Conservation (phyloP, 2,113 vertebrate genomes). For the Murina feae region DNA sequence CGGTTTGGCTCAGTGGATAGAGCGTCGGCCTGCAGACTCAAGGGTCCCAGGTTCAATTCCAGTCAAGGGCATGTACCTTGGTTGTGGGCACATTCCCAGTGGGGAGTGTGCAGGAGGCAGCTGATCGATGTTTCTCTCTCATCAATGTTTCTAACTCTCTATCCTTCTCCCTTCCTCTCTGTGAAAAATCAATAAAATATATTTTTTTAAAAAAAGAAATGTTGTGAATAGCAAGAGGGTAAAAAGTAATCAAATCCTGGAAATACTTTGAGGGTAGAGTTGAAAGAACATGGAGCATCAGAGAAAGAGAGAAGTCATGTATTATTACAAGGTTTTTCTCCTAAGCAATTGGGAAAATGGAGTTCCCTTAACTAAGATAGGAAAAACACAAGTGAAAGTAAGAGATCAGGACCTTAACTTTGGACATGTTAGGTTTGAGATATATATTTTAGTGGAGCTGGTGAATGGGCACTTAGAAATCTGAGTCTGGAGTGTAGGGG, state of each 20-base stretch:
- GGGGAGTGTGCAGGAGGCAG: too few relatives aligned
- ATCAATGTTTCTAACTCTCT: too few relatives aligned
- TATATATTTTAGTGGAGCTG: background rate
- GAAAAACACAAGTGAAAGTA: background rate
- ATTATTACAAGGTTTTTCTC: background rate
- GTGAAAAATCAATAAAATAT: too few relatives aligned
- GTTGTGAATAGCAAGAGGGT: background rate
- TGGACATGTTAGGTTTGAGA: background rate
- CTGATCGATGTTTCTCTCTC: too few relatives aligned
- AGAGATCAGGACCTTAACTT: background rate
- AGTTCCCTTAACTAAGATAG: background rate
- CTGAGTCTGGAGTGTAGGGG: background rate
- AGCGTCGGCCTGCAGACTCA: too few relatives aligned
- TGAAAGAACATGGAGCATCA: background rate
- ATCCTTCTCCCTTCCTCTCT: too few relatives aligned
- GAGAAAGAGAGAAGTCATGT: background rate
- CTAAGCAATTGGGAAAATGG: background rate
- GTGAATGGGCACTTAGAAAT: background rate
- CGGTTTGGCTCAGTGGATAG: too few relatives aligned
- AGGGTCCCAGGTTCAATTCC: too few relatives aligned
- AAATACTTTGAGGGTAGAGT: background rate
- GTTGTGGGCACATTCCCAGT: too few relatives aligned
- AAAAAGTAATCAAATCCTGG: background rate
- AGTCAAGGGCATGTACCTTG: too few relatives aligned
- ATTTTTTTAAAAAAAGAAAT: background rate